These are phyloP conservation scores for Hydrocynus forskahlii DNA, from an alignment of 2,797 vertebrate species.

Conservation along the genomic window DNA sequence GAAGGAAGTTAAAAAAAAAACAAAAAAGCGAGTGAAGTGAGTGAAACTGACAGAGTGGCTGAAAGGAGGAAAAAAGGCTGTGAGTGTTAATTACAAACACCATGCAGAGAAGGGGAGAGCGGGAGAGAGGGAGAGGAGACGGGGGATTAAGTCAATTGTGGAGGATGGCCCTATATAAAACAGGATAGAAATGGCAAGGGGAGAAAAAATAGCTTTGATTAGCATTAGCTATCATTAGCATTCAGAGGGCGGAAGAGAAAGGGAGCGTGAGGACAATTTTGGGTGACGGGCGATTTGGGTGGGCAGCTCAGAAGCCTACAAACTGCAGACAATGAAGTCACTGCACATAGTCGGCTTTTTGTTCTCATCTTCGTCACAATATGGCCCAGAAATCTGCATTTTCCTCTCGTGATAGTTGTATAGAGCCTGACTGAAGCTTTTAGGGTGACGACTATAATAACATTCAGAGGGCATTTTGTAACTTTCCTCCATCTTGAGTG, in stretches of 20 bases:
- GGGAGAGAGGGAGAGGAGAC: constrained; percentile 68
- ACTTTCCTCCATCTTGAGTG: constrained; percentile 5
- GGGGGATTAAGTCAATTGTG: constrained; percentile 76
- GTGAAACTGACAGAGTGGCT: constrained; percentile 69
- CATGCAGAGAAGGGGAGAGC: constrained; percentile 54
- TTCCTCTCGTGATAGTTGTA: constrained; percentile 28
- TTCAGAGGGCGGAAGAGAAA: constrained; percentile 62
- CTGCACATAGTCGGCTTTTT: constrained; percentile 20
- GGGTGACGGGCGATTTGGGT: constrained; percentile 69
- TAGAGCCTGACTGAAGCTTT: constrained; percentile 42
- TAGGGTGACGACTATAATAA: constrained; percentile 19
- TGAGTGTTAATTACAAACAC: constrained; percentile 82
- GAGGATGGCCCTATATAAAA: constrained; percentile 70
- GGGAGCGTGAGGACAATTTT: constrained; percentile 66
- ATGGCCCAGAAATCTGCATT: constrained; percentile 7
- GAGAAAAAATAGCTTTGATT: constrained; percentile 67
- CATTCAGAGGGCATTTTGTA: constrained; percentile 15
- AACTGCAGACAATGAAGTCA: constrained; percentile 47
- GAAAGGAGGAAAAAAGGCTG: constrained; percentile 73
- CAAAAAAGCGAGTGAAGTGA: constrained; percentile 44
- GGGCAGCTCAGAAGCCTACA: constrained; percentile 63
- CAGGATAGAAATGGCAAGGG: constrained; percentile 52
- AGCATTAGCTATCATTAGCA: constrained; percentile 75
- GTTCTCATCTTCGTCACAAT: constrained; percentile 13
- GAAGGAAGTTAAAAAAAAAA: constrained; percentile 21